Percentiles rank a stretch among this genome's conserved stretches.
Evolutionary conservation across 1,140 invertebrate genomes (phyloP).

Genomic region (Aphelenchoides fujianensis): DNA sequence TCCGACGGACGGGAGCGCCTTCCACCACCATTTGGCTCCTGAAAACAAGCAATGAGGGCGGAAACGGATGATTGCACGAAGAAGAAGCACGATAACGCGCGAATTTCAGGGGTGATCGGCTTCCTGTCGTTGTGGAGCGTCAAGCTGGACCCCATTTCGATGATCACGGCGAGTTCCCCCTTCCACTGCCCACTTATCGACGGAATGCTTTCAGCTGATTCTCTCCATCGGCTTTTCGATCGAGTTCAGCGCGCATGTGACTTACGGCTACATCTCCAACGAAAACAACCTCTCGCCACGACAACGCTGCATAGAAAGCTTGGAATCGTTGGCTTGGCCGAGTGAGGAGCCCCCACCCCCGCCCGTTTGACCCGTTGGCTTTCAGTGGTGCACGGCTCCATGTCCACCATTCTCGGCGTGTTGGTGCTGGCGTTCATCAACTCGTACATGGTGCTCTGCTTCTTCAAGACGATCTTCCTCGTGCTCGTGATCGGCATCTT

Average conservation of each 20-base stretch:
- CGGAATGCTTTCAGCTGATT: constrained; percentile 44
- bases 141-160: constrained; percentile 62
- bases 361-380: background rate
- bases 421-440: constrained; percentile 80
- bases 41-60: background rate
- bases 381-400: constrained; percentile 70
- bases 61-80: background rate
- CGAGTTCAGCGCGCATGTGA: constrained; percentile 90
- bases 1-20: background rate
- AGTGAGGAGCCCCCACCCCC: constrained; percentile 39
- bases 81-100: background rate
- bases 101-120: constrained; percentile 75
- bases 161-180: constrained; percentile 53
- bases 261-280: constrained; percentile 87
- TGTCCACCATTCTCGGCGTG: constrained; percentile 86
- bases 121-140: constrained; percentile 94
- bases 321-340: constrained; percentile 63
- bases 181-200: too few species aligned
- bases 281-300: constrained; percentile 50
- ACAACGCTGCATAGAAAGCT: constrained; percentile 60
- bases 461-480: constrained; percentile 65
- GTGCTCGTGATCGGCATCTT: constrained; percentile 63
- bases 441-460: constrained; percentile 69
- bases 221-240: constrained; percentile 68
- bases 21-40: background rate